Evolutionary conservation across 2,113 vertebrate species (phyloP).

Genomic region (Scortum barcoo): DNA sequence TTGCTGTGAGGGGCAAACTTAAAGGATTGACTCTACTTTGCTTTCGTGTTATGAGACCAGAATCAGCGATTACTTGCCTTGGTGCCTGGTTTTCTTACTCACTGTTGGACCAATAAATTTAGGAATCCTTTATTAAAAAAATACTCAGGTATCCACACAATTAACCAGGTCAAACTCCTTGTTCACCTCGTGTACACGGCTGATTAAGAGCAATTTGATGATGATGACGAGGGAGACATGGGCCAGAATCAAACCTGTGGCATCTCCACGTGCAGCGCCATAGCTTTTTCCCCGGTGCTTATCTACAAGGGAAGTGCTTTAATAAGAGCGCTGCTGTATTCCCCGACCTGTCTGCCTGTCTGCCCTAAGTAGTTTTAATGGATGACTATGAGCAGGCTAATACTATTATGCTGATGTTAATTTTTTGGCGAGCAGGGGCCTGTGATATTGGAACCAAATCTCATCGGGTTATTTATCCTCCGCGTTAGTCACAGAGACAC

Average conservation of each 20-base stretch:
- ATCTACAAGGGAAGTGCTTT: conserved; percentile 24
- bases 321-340: conserved; percentile 33
- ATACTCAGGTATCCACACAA: not conserved
- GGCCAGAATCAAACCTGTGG: conserved; percentile 34
- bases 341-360: conserved; percentile 55
- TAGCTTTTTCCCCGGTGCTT: conserved; percentile 1
- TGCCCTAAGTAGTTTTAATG: conserved; percentile 64
- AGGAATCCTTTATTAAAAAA: not conserved
- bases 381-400: conserved; percentile 66
- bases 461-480: conserved; percentile 59
- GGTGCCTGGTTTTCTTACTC: not conserved
- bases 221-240: not conserved
- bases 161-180: not conserved
- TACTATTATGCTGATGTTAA: conserved; percentile 69
- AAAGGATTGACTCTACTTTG: not conserved
- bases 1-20: not conserved
- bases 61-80: not conserved
- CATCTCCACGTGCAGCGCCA: not conserved
- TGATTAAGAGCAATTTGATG: not conserved
- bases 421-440: conserved; percentile 59
- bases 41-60: not conserved
- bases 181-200: not conserved
- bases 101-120: not conserved
- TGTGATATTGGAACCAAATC: conserved; percentile 63
- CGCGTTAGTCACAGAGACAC: conserved; percentile 52